Conservation (phyloP, 2,797 vertebrate species). For the Chaetodon trifasciatus region DNA sequence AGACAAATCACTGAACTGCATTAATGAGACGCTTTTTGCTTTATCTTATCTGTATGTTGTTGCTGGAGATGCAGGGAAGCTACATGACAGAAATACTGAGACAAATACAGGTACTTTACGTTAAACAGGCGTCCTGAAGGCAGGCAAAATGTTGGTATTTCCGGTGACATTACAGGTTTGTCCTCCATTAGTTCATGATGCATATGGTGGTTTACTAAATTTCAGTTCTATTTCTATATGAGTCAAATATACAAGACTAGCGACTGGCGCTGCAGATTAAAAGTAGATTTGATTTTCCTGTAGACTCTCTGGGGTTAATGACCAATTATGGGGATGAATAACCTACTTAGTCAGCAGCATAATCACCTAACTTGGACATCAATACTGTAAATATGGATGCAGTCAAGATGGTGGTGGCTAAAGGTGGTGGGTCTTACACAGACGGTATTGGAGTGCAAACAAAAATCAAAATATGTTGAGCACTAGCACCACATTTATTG, state of each 20-base stretch:
- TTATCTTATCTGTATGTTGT: slow-evolving; percentile 40
- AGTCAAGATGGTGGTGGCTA: neutral
- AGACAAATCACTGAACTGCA: slow-evolving; percentile 38
- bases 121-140: slow-evolving; percentile 33
- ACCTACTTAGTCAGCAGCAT: neutral
- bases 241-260: neutral
- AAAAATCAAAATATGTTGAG: neutral
- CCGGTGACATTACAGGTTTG: slow-evolving; percentile 5
- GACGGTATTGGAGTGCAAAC: neutral
- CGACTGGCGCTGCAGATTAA: neutral
- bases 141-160: slow-evolving; percentile 22
- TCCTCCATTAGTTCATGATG: neutral
- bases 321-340: neutral
- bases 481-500: neutral
- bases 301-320: neutral
- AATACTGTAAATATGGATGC: slow-evolving; percentile 6
- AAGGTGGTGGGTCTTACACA: neutral
- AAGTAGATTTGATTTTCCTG: neutral
- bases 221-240: neutral
- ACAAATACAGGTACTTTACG: slow-evolving; percentile 4
- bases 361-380: neutral
- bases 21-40: slow-evolving; percentile 43
- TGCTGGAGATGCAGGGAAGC: slow-evolving; percentile 45
- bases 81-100: slow-evolving; percentile 36
- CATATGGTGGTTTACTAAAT: neutral